Percentiles rank a stretch among this genome's conserved stretches.
phyloP scores from a whole-genome alignment of 2,797 vertebrate species.

The Melanotaenia nigrans region DNA sequence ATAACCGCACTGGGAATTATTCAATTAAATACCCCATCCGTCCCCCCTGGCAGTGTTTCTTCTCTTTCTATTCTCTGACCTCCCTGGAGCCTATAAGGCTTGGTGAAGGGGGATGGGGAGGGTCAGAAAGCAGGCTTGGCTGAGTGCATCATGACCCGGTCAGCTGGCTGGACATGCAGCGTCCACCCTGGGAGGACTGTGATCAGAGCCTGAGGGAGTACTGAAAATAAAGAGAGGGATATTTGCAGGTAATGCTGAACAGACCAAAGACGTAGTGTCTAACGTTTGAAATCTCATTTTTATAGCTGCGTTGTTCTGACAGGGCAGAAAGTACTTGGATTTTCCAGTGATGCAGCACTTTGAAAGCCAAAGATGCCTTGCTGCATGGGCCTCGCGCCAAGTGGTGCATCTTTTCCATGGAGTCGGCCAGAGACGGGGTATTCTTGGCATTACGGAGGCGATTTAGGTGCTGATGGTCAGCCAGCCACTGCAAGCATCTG shows the following conservation, averaged over 20 bases:
- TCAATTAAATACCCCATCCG: slow-evolving; percentile 78
- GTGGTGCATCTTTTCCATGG: slow-evolving; percentile 61
- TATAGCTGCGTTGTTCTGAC: slow-evolving; percentile 38
- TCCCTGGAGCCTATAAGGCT: slow-evolving; percentile 42
- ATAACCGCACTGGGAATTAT: slow-evolving; percentile 77
- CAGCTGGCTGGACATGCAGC: slow-evolving; percentile 57
- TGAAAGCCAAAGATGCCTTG: slow-evolving; percentile 55
- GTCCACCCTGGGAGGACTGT: slow-evolving; percentile 29
- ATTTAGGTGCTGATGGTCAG: slow-evolving; percentile 66
- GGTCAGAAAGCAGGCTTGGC: slow-evolving; percentile 61
- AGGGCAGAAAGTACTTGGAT: slow-evolving; percentile 38
- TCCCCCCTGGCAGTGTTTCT: slow-evolving; percentile 41
- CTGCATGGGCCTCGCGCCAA: slow-evolving; percentile 67
- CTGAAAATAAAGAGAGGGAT: too few relatives aligned
- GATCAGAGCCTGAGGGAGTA: slow-evolving; percentile 21
- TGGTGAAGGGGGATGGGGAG: slow-evolving; percentile 6
- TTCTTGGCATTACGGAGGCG: slow-evolving; percentile 51
- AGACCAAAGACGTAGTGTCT: slow-evolving; percentile 15
- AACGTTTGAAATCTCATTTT: slow-evolving; percentile 24
- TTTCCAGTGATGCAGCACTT: slow-evolving; percentile 67
- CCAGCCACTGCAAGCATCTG: slow-evolving; percentile 67
- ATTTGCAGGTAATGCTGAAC: too few relatives aligned
- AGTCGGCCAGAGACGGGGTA: slow-evolving; percentile 30
- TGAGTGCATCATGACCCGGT: slow-evolving; percentile 62
- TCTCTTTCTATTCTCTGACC: slow-evolving; percentile 49